Evolutionary conservation across 2,888 invertebrate species (phyloP), one percentile per base, ranked within the genome.

Genomic region (Panzeria rudis): DNA sequence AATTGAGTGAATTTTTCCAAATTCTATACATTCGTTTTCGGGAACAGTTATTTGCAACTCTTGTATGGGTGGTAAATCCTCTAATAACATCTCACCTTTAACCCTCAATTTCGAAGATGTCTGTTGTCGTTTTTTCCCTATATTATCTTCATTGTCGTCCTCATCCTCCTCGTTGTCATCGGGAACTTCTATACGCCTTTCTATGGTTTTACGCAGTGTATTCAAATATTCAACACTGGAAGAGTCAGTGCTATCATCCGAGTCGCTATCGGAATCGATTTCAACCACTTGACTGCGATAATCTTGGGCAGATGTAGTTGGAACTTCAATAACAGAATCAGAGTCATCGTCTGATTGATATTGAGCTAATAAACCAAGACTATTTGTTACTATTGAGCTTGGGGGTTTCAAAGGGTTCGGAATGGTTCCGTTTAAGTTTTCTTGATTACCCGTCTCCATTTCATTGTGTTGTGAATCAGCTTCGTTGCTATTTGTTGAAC

Each of bases 41-140:
- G 95, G 95, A n/a, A 97, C 95, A 77, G 95, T 95, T 86, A 97
- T 96, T 87, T 95, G 94, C 32, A 97, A 93, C 89, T 97, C 96
- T 91, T 97, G 95, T 79, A 97, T 96, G 0, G 96, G 97, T 0
- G 97, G 97, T 81, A 97, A 93, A 89, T 97, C 95, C 79, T 95
- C 95, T 6, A 96, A 82, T 1, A 89, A 68, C 83, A 92, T 86
- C 87, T 93, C 92, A 5, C 93, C 93, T 7, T 91, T 91, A 0
- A 90, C 92, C 13, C 88, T 91, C 15, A 82, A n/a, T 7, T 90
- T 90, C 4, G 38, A 38, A 3, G 38, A 38, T 17, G 90, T 89
- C 17, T 89, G 89, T 0, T 89, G 87, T 8, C 86, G 89, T 5
- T 86, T 87, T 17, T 87, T 88, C 0, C 87, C 87, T 5, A 80